phyloP scores from a whole-genome alignment of 2,113 vertebrate species.

The Progne subis region DNA sequence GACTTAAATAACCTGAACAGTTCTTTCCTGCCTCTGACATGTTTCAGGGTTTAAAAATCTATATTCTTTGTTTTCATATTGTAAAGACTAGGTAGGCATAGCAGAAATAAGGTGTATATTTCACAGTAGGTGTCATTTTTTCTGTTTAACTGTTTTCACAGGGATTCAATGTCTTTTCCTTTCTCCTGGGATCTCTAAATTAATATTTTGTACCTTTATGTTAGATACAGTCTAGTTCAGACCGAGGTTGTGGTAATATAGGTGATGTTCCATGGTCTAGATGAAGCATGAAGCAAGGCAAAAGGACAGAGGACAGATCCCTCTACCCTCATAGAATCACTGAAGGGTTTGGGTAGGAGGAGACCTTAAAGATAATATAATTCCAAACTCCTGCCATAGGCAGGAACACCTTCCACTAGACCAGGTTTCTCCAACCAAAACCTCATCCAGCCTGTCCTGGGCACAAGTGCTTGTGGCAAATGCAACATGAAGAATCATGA shows the following conservation, averaged over 20 bases:
- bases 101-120: background rate
- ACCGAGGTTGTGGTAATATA: background rate
- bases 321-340: background rate
- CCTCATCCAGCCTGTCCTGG: background rate
- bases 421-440: background rate
- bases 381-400: background rate
- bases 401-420: background rate
- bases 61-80: background rate
- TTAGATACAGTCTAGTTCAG: background rate
- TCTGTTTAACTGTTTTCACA: background rate
- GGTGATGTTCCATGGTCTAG: background rate
- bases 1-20: background rate
- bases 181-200: background rate
- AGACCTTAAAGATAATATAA: background rate
- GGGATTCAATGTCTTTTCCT: background rate
- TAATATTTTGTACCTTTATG: background rate
- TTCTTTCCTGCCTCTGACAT: background rate
- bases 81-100: background rate
- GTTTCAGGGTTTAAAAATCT: background rate
- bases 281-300: background rate
- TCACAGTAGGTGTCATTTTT: background rate
- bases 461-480: background rate
- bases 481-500: background rate
- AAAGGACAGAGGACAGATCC: background rate
- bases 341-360: background rate